phyloP scores from a whole-genome alignment of 2,113 vertebrate species.

The Platycercus adscitus region DNA sequence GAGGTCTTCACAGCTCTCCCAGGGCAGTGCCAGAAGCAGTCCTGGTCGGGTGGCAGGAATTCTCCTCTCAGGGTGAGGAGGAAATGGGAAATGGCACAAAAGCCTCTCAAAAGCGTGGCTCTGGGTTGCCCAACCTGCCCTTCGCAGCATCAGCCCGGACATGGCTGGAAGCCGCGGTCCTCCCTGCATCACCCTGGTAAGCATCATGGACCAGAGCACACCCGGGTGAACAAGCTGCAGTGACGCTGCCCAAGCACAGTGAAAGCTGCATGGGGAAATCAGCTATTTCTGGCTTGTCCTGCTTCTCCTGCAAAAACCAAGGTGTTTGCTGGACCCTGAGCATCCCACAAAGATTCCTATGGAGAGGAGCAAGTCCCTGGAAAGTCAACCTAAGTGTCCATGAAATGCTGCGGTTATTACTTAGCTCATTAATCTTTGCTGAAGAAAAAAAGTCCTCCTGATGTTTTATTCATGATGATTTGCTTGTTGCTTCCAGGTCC shows the following conservation, averaged over 20 bases:
- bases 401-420: conserved; percentile 49
- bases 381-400: conserved; percentile 36
- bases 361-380: conserved; percentile 13
- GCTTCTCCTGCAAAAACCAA: neutral
- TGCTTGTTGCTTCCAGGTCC: neutral
- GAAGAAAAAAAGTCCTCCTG: neutral
- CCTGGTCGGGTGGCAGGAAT: neutral
- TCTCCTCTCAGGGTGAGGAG: neutral
- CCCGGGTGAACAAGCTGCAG: neutral
- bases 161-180: too few species aligned
- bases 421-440: conserved; percentile 53
- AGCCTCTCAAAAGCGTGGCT: neutral
- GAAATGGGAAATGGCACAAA: neutral
- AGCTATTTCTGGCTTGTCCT: neutral
- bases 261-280: neutral
- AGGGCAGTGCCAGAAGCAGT: neutral
- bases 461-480: conserved; percentile 43
- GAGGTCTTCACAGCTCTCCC: neutral
- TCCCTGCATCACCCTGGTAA: neutral
- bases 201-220: neutral
- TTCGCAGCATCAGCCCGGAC: neutral
- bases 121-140: neutral
- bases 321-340: neutral
- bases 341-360: neutral
- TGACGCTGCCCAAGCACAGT: neutral